phyloP scores from a whole-genome alignment of 1,140 invertebrate genomes.

The Drosophila grimshawi region DNA sequence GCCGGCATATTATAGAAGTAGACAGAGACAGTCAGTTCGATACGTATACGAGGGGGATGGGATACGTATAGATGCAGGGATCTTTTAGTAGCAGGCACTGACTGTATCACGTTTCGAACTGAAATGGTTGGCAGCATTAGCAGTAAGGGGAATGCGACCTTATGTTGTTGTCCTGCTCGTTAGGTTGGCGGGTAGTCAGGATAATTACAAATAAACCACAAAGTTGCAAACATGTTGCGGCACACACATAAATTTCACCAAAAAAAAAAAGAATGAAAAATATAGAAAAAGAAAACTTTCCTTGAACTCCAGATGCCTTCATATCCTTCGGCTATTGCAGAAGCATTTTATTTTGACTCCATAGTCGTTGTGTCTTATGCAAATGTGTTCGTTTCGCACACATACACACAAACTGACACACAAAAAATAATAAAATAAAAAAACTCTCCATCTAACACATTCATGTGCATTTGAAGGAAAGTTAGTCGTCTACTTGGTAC shows the following conservation, averaged over 20 bases:
- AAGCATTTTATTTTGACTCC: conserved; percentile 64
- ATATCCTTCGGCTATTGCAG: conserved; percentile 27
- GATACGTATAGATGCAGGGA: not conserved
- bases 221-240: conserved; percentile 78
- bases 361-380: conserved; percentile 72
- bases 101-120: conserved; percentile 75
- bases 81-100: conserved; percentile 33
- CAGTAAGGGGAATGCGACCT: conserved; percentile 20
- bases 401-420: not conserved
- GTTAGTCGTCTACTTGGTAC: conserved; percentile 59
- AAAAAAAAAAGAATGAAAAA: conserved; percentile 24
- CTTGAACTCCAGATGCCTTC: conserved; percentile 42
- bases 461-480: conserved; percentile 60
- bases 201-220: conserved; percentile 83
- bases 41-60: not conserved
- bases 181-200: conserved; percentile 46
- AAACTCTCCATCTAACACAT: not conserved
- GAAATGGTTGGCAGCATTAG: conserved; percentile 71
- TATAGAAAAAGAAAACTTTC: conserved; percentile 51
- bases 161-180: conserved; percentile 61
- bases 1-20: conserved; percentile 38
- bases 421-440: too few species aligned
- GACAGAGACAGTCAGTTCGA: conserved; percentile 14
- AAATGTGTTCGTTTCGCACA: conserved; percentile 53
- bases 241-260: conserved; percentile 55